Evolutionary conservation across 2,113 vertebrate genomes (phyloP).

Genomic region (Clarias gariepinus): DNA sequence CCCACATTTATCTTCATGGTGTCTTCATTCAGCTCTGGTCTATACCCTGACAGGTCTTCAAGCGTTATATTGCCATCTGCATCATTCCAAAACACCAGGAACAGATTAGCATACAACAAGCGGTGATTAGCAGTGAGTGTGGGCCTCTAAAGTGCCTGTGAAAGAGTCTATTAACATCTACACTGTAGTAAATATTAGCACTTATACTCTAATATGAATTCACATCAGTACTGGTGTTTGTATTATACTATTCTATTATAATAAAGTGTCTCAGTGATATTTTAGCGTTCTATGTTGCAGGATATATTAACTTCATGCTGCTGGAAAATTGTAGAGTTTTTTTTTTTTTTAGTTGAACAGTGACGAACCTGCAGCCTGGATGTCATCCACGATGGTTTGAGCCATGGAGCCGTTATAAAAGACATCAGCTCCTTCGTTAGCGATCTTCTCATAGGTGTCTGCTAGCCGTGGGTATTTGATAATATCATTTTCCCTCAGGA

Average conservation of each 20-base stretch:
- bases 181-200: too few species aligned
- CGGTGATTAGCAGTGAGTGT: conserved; percentile 52
- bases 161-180: too few species aligned
- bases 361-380: conserved; percentile 74
- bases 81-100: neutral
- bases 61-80: conserved; percentile 87
- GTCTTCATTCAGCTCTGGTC: conserved; percentile 73
- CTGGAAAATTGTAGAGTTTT: neutral
- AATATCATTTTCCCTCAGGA: conserved; percentile 83
- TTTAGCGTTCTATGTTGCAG: too few species aligned
- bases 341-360: conserved; percentile 54
- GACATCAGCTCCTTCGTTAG: conserved; percentile 82
- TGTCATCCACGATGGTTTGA: conserved; percentile 81
- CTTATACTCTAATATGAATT: too few species aligned
- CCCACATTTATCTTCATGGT: conserved; percentile 78
- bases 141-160: too few species aligned
- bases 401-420: conserved; percentile 92
- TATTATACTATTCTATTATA: too few species aligned
- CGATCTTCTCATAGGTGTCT: conserved; percentile 83
- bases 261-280: too few species aligned
- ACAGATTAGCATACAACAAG: conserved; percentile 1
- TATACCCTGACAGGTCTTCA: conserved; percentile 82
- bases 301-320: neutral
- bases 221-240: too few species aligned
- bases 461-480: conserved; percentile 83